Evolutionary conservation across 1,140 invertebrate genomes (phyloP).

Genomic region (Drosophila subpulchrella): DNA sequence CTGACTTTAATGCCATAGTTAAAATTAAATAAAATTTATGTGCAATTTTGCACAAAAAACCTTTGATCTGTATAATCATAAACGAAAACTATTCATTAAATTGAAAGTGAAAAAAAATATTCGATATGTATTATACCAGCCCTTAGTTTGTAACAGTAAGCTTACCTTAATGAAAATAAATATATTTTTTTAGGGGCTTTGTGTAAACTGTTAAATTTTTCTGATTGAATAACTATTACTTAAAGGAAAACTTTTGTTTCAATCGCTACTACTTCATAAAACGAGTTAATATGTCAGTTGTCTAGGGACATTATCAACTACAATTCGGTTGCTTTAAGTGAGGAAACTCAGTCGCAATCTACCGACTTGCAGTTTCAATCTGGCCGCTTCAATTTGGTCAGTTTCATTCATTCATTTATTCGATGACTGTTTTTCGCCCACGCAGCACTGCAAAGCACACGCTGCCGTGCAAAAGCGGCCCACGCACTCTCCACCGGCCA

Average conservation of each 20-base stretch:
- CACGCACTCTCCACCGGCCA: constrained; percentile 26
- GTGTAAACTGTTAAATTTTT: no score
- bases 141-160: no score
- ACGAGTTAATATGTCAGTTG: no score
- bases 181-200: no score
- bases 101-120: not conserved
- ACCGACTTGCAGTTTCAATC: constrained; percentile 3
- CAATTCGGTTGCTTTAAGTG: not conserved
- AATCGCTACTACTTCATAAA: no score
- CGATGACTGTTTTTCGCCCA: constrained; percentile 38
- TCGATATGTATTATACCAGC: no score
- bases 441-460: constrained; percentile 15
- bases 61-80: constrained; percentile 5
- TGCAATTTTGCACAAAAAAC: not conserved
- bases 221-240: no score
- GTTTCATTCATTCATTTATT: constrained; percentile 28
- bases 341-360: not conserved
- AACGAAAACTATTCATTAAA: not conserved
- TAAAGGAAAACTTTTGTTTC: no score
- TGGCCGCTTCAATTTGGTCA: not conserved
- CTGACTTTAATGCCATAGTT: constrained; percentile 10
- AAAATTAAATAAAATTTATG: not conserved
- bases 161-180: no score
- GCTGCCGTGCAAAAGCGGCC: constrained; percentile 29
- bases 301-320: not conserved